Evolutionary conservation across 2,888 invertebrate genomes (phyloP).

Genomic region (Seira sanloemensis): DNA sequence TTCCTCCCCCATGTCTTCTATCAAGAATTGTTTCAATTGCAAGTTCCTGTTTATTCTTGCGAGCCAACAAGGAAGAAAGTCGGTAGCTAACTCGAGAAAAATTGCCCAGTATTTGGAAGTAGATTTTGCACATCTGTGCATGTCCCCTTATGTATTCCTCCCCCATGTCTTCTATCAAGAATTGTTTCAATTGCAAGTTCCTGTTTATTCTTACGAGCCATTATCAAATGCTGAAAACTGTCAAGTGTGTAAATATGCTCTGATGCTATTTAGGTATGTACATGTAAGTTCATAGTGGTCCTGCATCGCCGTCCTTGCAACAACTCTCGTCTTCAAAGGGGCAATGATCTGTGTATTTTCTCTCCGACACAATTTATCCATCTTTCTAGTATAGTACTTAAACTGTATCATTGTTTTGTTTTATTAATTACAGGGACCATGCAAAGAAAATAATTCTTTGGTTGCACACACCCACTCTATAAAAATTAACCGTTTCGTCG

Average conservation of each 20-base stretch:
- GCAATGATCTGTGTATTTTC: too few species aligned
- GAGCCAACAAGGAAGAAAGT: background rate
- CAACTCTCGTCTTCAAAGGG: too few species aligned
- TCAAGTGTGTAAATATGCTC: too few species aligned
- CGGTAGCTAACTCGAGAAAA: background rate
- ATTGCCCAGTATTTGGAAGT: background rate
- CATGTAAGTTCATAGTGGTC: too few species aligned
- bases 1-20: background rate
- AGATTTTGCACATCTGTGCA: constrained; percentile 39
- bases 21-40: background rate
- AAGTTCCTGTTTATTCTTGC: background rate
- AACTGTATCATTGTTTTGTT: background rate
- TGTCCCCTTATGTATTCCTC: background rate
- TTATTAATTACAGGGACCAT: background rate
- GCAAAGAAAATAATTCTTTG: background rate
- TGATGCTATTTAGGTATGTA: too few species aligned
- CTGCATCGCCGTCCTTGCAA: too few species aligned
- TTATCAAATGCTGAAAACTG: too few species aligned
- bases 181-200: background rate
- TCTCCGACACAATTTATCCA: too few species aligned
- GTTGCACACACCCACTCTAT: background rate
- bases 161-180: background rate
- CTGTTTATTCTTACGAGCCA: background rate
- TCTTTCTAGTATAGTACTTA: too few species aligned
- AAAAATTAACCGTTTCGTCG: background rate